Base-by-base conservation (phyloP, 2,113 vertebrate species). In the Percopsis transmontana region DNA sequence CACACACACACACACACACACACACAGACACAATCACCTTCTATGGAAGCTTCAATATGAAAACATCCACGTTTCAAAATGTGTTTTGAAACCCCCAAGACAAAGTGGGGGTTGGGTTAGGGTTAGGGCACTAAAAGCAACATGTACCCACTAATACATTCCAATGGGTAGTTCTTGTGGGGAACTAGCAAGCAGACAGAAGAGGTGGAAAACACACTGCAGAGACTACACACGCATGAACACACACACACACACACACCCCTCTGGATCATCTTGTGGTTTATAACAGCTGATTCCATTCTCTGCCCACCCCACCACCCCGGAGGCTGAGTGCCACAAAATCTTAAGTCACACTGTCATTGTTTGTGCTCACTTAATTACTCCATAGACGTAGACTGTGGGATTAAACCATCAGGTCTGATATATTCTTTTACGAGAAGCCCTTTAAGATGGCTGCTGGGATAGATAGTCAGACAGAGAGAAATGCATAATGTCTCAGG, bases 391-490 rank as follows among this genome's bases (percentile, higher is more conserved):
- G 72, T 69, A 78, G 60, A 87, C 69, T 53, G 71, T 20, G 54
- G 72, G 80, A 85, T 89, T 85, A 87, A 89, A 83, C 79, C 77
- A 79, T 90, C 83, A 82, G 73, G 72, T 86, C 77, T 68, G 87
- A 90, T 89, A 89, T 74, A 85, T 74, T 67, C 72, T 72, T 21
- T 21, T 38, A 24, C 20, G 15, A 68, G 67, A 74, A 59, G n/a
- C n/a, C n/a, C n/a, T n/a, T n/a, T 60, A 74, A 65, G 33, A 0
- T 11, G 70, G 66, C n/a, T n/a, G n/a, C n/a, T n/a, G n/a, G n/a
- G 27, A 2, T 7, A 51, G 48, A 21, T 5, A 51, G n/a, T 5
- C 5, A 51, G 48, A 15, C 13, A 20, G 48, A 10, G 18, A 51
- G n/a, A 20, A 51, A 18, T n/a, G n/a, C n/a, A n/a, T n/a, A n/a